A percentile compares a stretch with the other conserved stretches of the same genome.
These are phyloP conservation scores for Lagopus leucura DNA, from an alignment of 2,113 vertebrate genomes.

Conservation along the genomic window DNA sequence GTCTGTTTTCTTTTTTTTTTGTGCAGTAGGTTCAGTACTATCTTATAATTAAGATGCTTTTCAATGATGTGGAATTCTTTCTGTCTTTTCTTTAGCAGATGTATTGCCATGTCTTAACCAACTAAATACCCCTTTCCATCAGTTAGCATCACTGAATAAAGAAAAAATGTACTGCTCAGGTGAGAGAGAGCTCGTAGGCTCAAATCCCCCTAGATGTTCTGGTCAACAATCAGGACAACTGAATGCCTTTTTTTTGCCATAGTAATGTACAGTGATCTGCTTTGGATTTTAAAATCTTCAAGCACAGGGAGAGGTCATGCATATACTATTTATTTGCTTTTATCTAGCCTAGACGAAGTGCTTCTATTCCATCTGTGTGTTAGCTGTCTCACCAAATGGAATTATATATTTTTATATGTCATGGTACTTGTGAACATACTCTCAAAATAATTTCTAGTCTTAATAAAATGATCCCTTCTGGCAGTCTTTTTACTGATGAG, in stretches of 20 bases:
- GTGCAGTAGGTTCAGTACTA: neutral
- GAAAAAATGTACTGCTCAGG: neutral
- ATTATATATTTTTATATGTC: conserved; percentile 49
- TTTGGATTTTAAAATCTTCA: neutral
- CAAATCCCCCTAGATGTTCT: neutral
- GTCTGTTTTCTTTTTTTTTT: neutral
- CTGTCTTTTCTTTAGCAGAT: neutral
- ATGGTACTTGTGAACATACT: conserved; percentile 54
- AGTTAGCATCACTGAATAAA: neutral
- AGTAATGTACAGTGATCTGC: neutral
- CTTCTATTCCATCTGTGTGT: conserved; percentile 42
- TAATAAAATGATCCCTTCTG: conserved; percentile 48
- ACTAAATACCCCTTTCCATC: neutral
- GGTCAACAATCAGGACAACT: neutral
- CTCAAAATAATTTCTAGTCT: conserved; percentile 32
- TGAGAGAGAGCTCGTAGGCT: neutral
- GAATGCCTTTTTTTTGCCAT: neutral
- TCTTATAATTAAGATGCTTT: neutral
- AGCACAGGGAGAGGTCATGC: neutral
- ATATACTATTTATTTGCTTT: neutral
- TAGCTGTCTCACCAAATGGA: conserved; percentile 62
- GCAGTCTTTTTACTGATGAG: conserved; percentile 34
- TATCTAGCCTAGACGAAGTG: neutral
- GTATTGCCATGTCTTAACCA: neutral
- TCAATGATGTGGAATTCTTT: neutral